Conservation (phyloP, 2,888 invertebrate species). For the Dolichopus griseipennis region DNA sequence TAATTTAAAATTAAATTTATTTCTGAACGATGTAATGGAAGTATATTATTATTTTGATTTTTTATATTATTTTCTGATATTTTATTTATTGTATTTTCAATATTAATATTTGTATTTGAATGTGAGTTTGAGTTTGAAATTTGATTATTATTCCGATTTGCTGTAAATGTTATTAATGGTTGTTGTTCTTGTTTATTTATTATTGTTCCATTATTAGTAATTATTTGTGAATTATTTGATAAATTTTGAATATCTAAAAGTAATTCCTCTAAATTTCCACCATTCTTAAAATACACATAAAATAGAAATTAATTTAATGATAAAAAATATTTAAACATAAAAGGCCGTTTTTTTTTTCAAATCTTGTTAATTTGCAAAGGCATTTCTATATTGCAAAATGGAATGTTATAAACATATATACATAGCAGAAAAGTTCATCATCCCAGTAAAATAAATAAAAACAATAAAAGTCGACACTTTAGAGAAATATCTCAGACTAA, state of each 20-base stretch:
- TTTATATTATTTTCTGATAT: no score
- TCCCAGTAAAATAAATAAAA: no score
- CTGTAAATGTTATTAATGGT: conserved; percentile 12
- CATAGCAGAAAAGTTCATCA: no score
- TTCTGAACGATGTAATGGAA: conserved; percentile 40
- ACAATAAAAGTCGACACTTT: no score
- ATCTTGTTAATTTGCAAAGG: no score
- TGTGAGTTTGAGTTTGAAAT: no score
- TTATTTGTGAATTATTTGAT: conserved; percentile 39
- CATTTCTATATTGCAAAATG: no score
- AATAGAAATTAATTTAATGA: no score
- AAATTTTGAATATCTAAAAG: conserved; percentile 58
- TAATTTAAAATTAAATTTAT: conserved; percentile 41
- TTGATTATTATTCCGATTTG: conserved; percentile 16
- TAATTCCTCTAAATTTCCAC: conserved; percentile 59
- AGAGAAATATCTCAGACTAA: no score
- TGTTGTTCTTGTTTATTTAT: background rate
- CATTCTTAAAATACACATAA: conserved; percentile 39
- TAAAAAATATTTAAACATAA: no score
- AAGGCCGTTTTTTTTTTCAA: no score
- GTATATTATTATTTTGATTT: background rate
- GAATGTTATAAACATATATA: no score
- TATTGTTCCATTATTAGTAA: background rate
- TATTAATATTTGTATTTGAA: background rate
- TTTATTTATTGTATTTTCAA: background rate